Evolutionary conservation across 2,113 vertebrate genomes (phyloP).

Genomic region (Notarius lentiginosus): DNA sequence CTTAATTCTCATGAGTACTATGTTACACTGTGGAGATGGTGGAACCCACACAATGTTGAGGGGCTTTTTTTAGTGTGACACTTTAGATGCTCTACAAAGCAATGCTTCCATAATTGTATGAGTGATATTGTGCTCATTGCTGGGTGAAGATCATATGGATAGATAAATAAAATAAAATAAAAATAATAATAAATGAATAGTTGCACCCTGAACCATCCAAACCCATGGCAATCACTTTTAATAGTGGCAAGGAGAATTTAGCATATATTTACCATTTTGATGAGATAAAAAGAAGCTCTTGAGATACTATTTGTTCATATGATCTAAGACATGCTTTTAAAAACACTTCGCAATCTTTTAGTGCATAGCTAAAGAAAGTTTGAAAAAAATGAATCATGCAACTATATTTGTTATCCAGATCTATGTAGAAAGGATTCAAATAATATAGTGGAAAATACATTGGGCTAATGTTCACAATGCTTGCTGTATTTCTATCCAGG

Average conservation of each 20-base stretch:
- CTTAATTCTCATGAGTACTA: background rate
- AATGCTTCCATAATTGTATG: background rate
- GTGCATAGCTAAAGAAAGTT: background rate
- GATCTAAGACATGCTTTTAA: conserved; percentile 13
- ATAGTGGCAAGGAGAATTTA: background rate
- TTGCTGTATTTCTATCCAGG: conserved; percentile 53
- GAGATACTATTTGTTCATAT: background rate
- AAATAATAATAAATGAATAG: background rate
- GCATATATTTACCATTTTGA: background rate
- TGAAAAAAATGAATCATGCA: background rate
- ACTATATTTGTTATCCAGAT: background rate
- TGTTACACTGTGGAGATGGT: background rate
- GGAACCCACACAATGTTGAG: background rate
- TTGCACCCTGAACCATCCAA: background rate
- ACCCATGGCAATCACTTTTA: conserved; percentile 18
- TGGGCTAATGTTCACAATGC: background rate
- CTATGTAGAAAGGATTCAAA: background rate
- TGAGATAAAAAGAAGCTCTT: conserved; percentile 17
- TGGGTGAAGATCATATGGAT: conserved; percentile 13
- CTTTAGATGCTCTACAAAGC: background rate
- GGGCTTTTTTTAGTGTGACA: background rate
- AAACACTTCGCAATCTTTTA: background rate
- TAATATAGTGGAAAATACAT: background rate
- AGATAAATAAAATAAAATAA: background rate
- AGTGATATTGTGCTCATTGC: conserved; percentile 34